A percentile compares a stretch with the other conserved stretches of the same genome.
phyloP scores from a whole-genome alignment of 2,888 invertebrate genomes.

The Lithophane leautieri region DNA sequence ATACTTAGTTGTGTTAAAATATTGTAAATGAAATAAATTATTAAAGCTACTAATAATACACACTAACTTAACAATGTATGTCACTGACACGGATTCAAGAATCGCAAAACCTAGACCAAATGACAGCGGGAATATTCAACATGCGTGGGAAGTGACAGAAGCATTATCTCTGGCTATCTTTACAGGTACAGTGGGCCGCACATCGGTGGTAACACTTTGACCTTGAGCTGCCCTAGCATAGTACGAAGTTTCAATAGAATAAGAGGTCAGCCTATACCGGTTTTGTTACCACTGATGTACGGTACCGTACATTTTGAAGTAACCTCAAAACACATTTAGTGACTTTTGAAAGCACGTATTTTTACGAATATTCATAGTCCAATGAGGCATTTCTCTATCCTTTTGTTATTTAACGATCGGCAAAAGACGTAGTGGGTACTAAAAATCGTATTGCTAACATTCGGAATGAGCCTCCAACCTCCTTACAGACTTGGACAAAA shows the following conservation, averaged over 20 bases:
- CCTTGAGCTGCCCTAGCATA: neutral
- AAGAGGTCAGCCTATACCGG: neutral
- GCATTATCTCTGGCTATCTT: constrained; percentile 33
- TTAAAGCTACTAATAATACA: neutral
- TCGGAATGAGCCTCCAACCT: neutral
- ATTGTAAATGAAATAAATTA: neutral
- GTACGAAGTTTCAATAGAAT: no score
- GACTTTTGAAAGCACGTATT: neutral
- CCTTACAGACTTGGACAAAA: constrained; percentile 18
- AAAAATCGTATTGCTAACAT: neutral
- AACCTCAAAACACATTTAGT: neutral
- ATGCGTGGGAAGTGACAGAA: constrained; percentile 35
- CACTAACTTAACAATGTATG: constrained; percentile 8
- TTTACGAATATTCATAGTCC: neutral
- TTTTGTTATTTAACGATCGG: constrained; percentile 8
- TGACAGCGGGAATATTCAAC: constrained; percentile 20
- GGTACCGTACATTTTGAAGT: neutral
- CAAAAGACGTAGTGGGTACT: neutral
- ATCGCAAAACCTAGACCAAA: constrained; percentile 9
- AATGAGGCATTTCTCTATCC: neutral
- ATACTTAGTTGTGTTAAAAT: neutral
- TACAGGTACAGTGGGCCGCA: neutral
- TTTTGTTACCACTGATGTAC: neutral
- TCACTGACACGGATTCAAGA: constrained; percentile 31
- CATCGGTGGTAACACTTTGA: neutral